Percentiles rank a stretch among this genome's conserved stretches.
phyloP scores from a whole-genome alignment of 2,113 vertebrate species.

The Telmatochromis sp. region DNA sequence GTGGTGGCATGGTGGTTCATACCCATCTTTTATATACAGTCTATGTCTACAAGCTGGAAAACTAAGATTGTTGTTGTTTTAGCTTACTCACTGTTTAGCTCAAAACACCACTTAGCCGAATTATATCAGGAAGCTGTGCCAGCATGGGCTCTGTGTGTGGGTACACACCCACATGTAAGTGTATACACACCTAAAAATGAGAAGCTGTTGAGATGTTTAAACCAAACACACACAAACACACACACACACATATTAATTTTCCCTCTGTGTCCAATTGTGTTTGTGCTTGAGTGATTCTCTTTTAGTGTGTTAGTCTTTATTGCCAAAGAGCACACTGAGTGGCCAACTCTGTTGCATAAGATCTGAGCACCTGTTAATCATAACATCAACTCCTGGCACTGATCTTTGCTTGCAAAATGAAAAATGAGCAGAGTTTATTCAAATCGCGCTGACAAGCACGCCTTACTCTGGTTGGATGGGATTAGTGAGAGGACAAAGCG shows the following conservation, averaged over 20 bases:
- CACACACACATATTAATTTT: not conserved
- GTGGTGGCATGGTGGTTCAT: not conserved
- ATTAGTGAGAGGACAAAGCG: constrained; percentile 14
- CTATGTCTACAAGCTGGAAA: not conserved
- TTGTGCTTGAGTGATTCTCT: not conserved
- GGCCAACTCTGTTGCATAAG: constrained; percentile 11
- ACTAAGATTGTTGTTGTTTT: not conserved
- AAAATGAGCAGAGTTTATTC: constrained; percentile 15
- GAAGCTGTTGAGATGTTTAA: not conserved
- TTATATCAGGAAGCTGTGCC: not conserved
- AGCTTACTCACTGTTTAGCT: not conserved
- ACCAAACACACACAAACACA: not conserved
- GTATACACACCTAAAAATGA: not conserved
- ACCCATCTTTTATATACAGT: not conserved
- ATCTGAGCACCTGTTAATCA: constrained; percentile 31
- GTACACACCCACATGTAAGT: not conserved
- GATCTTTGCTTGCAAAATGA: not conserved
- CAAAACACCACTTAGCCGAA: not conserved
- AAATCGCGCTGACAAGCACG: not conserved
- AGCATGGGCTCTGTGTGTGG: not conserved
- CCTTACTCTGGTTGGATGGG: constrained; percentile 2
- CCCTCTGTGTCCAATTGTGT: not conserved
- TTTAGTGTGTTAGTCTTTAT: not conserved
- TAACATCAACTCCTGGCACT: constrained; percentile 46
- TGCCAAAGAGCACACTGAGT: not conserved